Conservation (phyloP, 2,888 invertebrate genomes). For the Hydroisotoma schaefferi region DNA sequence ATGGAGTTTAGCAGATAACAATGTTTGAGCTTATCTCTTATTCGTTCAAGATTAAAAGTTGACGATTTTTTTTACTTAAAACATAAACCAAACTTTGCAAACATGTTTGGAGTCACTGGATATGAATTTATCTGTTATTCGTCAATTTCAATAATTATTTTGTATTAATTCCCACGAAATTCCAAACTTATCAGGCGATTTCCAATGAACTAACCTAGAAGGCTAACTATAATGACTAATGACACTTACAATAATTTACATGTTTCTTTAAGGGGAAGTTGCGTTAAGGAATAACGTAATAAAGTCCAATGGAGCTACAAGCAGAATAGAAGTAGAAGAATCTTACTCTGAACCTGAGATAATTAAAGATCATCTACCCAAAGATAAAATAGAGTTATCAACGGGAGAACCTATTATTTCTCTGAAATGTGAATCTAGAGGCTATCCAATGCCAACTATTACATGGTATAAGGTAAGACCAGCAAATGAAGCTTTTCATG, state of each 20-base stretch:
- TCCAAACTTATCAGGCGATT: neutral
- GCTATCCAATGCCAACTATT: slow-evolving; percentile 44
- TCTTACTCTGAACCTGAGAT: slow-evolving; percentile 38
- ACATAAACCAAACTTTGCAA: too few relatives aligned
- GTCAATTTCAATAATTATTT: neutral
- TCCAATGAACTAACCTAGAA: too few relatives aligned
- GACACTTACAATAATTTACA: too few relatives aligned
- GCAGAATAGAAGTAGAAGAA: too few relatives aligned
- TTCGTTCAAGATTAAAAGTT: too few relatives aligned
- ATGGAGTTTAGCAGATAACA: slow-evolving; percentile 3
- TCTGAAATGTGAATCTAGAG: slow-evolving; percentile 44
- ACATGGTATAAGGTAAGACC: slow-evolving; percentile 42
- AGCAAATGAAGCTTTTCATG: too few relatives aligned
- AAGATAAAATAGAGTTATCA: slow-evolving; percentile 2
- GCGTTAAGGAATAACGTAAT: slow-evolving; percentile 20
- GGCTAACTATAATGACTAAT: too few relatives aligned
- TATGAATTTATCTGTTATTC: too few relatives aligned
- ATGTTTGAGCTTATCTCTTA: too few relatives aligned
- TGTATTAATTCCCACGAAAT: neutral
- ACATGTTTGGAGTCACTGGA: too few relatives aligned
- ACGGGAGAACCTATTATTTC: slow-evolving; percentile 7
- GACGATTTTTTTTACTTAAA: too few relatives aligned
- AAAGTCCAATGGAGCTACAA: slow-evolving; percentile 26
- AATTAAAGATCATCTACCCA: slow-evolving; percentile 21
- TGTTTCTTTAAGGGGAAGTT: too few relatives aligned